Evolutionary conservation across 2,797 vertebrate genomes (phyloP).

Genomic region (Dryobates pubescens): DNA sequence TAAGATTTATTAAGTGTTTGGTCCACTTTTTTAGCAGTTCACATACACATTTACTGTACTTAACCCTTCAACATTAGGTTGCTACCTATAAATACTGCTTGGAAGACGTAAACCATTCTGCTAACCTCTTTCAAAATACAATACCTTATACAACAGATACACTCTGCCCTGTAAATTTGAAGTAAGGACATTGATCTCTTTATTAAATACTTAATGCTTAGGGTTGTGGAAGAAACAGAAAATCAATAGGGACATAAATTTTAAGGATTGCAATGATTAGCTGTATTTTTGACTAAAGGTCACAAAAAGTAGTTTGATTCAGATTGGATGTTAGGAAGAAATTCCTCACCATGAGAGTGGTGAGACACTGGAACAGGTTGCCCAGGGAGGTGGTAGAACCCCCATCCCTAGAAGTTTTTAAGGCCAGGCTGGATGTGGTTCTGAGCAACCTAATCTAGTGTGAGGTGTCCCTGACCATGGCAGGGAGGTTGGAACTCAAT

Average conservation of each 20-base stretch:
- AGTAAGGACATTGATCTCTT: background rate
- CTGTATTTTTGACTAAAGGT: background rate
- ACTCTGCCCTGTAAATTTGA: background rate
- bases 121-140: background rate
- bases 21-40: background rate
- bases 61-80: background rate
- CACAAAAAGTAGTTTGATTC: background rate
- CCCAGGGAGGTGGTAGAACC: too few relatives aligned
- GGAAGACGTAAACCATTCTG: background rate
- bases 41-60: background rate
- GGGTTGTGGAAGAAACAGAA: background rate
- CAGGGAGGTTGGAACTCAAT: too few relatives aligned
- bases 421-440: too few relatives aligned
- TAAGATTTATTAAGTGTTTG: background rate
- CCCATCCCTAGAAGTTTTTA: too few relatives aligned
- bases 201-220: conserved; percentile 47
- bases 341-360: too few relatives aligned
- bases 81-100: background rate
- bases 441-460: too few relatives aligned
- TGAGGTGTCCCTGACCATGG: too few relatives aligned
- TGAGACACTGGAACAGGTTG: too few relatives aligned
- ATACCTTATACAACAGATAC: background rate
- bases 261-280: background rate
- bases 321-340: too few relatives aligned
- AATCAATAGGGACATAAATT: conserved; percentile 25